phyloP scores from a whole-genome alignment of 2,888 invertebrate species.

The Psylliodes chrysocephalus region DNA sequence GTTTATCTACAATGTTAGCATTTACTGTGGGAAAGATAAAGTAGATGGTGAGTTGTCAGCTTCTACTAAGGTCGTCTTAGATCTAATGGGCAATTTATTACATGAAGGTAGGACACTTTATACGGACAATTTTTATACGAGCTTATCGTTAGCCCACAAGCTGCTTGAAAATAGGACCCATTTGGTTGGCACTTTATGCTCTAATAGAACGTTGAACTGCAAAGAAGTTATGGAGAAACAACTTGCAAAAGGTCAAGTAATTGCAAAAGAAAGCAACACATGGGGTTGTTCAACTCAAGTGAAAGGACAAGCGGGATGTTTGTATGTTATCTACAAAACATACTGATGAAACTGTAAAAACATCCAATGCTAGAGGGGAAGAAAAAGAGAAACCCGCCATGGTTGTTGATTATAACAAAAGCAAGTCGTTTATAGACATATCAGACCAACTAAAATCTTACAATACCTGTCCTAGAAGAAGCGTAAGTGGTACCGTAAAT shows the following conservation, averaged over 20 bases:
- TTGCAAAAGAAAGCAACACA: slow-evolving; percentile 24
- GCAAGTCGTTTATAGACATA: slow-evolving; percentile 11
- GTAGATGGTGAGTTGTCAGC: too few relatives aligned
- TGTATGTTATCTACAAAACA: slow-evolving; percentile 22
- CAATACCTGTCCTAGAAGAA: neutral
- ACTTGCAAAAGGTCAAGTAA: slow-evolving; percentile 4
- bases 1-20: too few relatives aligned
- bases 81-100: neutral
- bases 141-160: neutral
- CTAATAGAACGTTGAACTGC: neutral
- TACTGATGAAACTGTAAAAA: slow-evolving; percentile 16
- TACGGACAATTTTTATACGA: too few relatives aligned
- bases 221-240: slow-evolving; percentile 6
- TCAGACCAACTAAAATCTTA: slow-evolving; percentile 18
- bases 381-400: slow-evolving; percentile 17
- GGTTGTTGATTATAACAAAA: slow-evolving; percentile 3
- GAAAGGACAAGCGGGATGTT: slow-evolving; percentile 17
- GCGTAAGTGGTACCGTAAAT: neutral
- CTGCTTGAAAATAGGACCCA: neutral
- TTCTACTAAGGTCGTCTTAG: too few relatives aligned
- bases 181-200: neutral
- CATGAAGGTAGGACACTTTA: too few relatives aligned
- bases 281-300: slow-evolving; percentile 13
- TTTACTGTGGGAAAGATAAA: too few relatives aligned
- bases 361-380: slow-evolving; percentile 18